phyloP scores from a whole-genome alignment of 2,113 vertebrate species.

The Fulica atra region DNA sequence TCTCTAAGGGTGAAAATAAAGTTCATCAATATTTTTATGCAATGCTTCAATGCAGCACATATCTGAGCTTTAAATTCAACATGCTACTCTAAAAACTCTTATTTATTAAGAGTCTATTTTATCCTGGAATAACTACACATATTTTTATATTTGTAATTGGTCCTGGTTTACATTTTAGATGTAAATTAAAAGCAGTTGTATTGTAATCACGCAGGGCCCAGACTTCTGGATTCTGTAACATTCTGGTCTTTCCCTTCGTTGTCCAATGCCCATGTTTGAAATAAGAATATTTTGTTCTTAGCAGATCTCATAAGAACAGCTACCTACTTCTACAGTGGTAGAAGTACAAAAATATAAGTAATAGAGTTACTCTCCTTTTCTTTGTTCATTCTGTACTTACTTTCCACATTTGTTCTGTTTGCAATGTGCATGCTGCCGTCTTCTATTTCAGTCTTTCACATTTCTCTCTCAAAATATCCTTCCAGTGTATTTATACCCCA shows the following conservation, averaged over 20 bases:
- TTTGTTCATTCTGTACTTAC: background rate
- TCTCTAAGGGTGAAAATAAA: background rate
- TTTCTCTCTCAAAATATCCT: background rate
- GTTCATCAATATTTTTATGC: background rate
- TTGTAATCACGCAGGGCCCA: accelerated
- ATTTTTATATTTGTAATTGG: background rate
- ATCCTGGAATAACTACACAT: background rate
- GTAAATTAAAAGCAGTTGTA: background rate
- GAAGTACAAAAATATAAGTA: background rate
- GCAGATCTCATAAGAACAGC: no score
- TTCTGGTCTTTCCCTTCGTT: background rate
- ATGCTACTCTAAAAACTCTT: background rate
- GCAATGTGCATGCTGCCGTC: background rate
- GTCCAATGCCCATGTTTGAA: background rate
- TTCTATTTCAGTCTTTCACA: background rate
- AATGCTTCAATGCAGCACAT: background rate
- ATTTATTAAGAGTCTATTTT: background rate
- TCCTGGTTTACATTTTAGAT: background rate
- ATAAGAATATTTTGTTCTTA: no score
- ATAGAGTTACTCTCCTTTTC: background rate
- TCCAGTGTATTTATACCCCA: background rate
- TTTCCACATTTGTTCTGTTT: background rate
- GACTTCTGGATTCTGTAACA: background rate
- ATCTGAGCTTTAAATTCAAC: background rate
- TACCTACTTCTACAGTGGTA: background rate